Base-by-base conservation (phyloP, 1,140 invertebrate species). In the Leptinotarsa undecemlineata region DNA sequence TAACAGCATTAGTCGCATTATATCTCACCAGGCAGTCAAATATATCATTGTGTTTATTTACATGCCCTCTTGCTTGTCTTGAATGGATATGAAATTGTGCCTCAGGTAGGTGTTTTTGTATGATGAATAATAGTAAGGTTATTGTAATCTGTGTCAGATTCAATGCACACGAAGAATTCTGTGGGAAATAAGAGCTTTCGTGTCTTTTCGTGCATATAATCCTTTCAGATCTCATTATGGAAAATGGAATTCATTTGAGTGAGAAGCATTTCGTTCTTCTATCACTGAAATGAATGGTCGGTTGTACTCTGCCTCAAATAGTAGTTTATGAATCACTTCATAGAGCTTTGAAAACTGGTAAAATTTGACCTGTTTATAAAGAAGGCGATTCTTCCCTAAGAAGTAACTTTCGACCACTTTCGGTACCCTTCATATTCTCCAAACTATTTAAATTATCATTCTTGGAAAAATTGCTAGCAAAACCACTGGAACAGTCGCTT, bases 41-140 rank as follows among this genome's bases (percentile, higher is more conserved):
- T 57, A 57, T 57, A 57, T 57, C 15, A 57, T 57, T 57, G 51
- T 57, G n/a, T 57, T 57, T 19, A 57, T 57, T 57, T 19, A 57
- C 51, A 57, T 57, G 51, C 51, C 2, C 14, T 57, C 51, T 57
- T 57, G 51, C 15, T 57, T 57, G 51, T 57, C 51, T 17, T 57
- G 51, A 57, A 57, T 57, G n/a, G 51, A 6, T 57, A 57, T 57
- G 51, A 57, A 57, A 57, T 57, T 57, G 6, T 17, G 17, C 51
- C 51, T 57, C 2, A 57, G 51, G n/a, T 57, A 57, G 15, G 51
- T 17, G n/a, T 42, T 42, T 42, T 42, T 42, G 33, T 57, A 19
- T 57, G n/a, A 0, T 57, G 51, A 57, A 57, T 57, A 57, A 57
- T 14, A 57, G 15, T 19, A 57, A 2, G 51, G 15, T 19, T 17